These are phyloP conservation scores for Lerista edwardsae DNA, from an alignment of 2,797 vertebrate genomes.

Conservation along the genomic window DNA sequence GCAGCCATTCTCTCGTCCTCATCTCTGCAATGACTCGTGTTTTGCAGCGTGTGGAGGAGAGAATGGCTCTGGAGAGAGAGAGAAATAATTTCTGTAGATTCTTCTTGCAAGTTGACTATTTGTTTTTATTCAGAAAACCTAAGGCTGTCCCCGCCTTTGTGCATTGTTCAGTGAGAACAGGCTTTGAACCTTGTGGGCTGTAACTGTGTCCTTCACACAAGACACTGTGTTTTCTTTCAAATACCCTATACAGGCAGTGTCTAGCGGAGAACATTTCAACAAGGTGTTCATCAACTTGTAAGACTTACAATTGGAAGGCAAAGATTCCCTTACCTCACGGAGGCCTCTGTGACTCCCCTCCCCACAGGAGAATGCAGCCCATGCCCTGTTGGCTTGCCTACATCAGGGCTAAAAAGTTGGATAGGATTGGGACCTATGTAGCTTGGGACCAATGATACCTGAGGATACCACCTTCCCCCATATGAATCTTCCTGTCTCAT, in stretches of 20 bases:
- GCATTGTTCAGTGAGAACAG: not conserved
- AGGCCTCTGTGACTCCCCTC: too few species aligned
- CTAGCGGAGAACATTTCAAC: slow-evolving; percentile 25
- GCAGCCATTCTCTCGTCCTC: not conserved
- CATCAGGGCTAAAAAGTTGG: too few species aligned
- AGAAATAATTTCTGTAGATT: not conserved
- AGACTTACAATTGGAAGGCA: slow-evolving; percentile 23
- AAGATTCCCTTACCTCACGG: too few species aligned
- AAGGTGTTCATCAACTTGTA: not conserved
- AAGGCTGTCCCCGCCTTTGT: not conserved
- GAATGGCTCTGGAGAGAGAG: not conserved
- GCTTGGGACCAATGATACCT: too few species aligned
- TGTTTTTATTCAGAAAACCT: slow-evolving; percentile 30
- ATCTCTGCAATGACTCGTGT: not conserved
- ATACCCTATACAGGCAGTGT: not conserved
- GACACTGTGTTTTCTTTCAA: slow-evolving; percentile 8
- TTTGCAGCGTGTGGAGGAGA: rapidly evolving
- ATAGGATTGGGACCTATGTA: too few species aligned
- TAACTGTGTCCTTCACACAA: not conserved
- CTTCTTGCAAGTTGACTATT: not conserved
- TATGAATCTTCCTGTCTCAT: too few species aligned
- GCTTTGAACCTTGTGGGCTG: not conserved
- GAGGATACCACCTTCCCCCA: too few species aligned
- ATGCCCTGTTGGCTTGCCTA: too few species aligned
- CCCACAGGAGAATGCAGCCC: too few species aligned